A percentile compares a stretch with the other conserved stretches of the same genome.
phyloP scores from a whole-genome alignment of 2,113 vertebrate species.

The Spilogale gracilis region DNA sequence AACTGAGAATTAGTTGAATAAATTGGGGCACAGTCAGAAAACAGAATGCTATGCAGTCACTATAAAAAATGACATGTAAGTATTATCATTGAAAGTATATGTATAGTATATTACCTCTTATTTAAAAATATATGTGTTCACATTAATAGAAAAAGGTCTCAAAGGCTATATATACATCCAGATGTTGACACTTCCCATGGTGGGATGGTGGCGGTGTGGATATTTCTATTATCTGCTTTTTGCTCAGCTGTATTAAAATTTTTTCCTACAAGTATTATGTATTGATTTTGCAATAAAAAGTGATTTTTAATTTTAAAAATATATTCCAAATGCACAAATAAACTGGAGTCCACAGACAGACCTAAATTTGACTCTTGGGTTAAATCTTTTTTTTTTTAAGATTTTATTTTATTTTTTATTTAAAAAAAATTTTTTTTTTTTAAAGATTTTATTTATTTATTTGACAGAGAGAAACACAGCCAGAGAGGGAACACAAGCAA shows the following conservation, averaged over 20 bases:
- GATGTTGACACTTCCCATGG: not conserved
- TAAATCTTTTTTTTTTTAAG: constrained; percentile 52
- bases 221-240: constrained; percentile 55
- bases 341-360: constrained; percentile 18
- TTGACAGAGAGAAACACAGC: too few species aligned
- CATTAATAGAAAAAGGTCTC: not conserved
- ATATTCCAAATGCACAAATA: not conserved
- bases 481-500: too few species aligned
- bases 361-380: constrained; percentile 27
- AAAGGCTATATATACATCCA: not conserved
- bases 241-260: not conserved
- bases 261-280: constrained; percentile 22
- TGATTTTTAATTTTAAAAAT: constrained; percentile 48
- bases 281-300: constrained; percentile 45
- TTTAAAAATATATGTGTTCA: not conserved
- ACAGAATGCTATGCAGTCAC: not conserved
- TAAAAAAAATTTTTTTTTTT: not conserved
- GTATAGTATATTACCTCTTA: constrained; percentile 18
- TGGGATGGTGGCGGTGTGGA: not conserved
- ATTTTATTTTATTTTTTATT: too few species aligned
- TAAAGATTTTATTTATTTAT: too few species aligned
- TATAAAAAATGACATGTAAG: constrained; percentile 1
- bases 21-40: not conserved
- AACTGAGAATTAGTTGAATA: not conserved
- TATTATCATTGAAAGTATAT: constrained; percentile 38